A percentile compares a stretch with the other conserved stretches of the same genome.
phyloP scores from a whole-genome alignment of 2,113 vertebrate species.

The Climacteris rufus region DNA sequence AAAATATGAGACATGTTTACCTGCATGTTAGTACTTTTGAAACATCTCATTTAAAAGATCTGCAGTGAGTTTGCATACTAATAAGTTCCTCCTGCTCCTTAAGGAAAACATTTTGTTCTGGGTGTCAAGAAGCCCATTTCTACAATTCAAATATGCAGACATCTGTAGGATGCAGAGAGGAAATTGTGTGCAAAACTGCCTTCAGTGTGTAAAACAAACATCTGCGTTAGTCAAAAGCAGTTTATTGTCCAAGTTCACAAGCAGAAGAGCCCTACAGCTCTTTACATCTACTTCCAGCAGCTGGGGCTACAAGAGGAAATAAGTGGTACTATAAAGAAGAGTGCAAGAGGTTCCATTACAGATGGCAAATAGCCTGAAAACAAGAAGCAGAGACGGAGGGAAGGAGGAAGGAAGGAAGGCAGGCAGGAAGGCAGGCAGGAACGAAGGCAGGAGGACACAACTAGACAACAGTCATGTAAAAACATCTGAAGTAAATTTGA shows the following conservation, averaged over 20 bases:
- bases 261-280: not conserved
- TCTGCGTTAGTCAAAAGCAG: not conserved
- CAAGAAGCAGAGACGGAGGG: not conserved
- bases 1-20: not conserved
- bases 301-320: not conserved
- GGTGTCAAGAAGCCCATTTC: not conserved
- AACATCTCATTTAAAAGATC: constrained; percentile 3
- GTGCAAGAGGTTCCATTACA: not conserved
- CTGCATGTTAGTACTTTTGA: not conserved
- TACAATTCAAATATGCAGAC: not conserved
- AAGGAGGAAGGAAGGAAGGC: too few species aligned
- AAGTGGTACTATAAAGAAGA: not conserved
- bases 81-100: not conserved
- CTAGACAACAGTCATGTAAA: not conserved
- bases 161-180: not conserved
- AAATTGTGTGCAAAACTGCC: not conserved
- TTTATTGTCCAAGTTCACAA: constrained; percentile 6
- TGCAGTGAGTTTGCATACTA: not conserved
- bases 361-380: not conserved
- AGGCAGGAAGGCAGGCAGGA: too few species aligned
- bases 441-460: not conserved
- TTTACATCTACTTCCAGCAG: constrained; percentile 16
- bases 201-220: constrained; percentile 15
- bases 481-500: not conserved
- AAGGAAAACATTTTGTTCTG: constrained; percentile 24